Percentiles rank a stretch among this genome's conserved stretches.
Evolutionary conservation across 2,113 vertebrate genomes (phyloP).

Genomic region (Hystrix cristata): DNA sequence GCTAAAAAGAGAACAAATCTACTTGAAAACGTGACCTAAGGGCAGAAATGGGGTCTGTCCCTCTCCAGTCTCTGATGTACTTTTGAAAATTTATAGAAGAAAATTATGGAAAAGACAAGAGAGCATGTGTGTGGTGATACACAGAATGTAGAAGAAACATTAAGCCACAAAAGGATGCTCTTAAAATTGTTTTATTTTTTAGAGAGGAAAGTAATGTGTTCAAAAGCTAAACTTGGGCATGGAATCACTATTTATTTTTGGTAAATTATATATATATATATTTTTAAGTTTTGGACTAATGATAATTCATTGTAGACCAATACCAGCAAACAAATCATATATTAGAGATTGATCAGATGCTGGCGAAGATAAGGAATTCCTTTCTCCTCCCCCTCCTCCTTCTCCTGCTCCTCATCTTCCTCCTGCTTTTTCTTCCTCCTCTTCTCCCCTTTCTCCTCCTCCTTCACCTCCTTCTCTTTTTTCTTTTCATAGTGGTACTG

Average conservation of each 20-base stretch:
- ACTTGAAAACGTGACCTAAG: not conserved
- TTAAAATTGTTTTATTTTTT: not conserved
- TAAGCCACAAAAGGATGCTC: not conserved
- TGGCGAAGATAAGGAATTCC: not conserved
- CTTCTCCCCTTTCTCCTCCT: too few species aligned
- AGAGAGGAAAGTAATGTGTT: not conserved
- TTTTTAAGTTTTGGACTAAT: not conserved
- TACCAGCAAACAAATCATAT: not conserved
- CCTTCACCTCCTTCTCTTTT: too few species aligned
- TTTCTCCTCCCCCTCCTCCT: too few species aligned
- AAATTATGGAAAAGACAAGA: not conserved
- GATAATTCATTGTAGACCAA: not conserved
- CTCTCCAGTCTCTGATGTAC: not conserved
- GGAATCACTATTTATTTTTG: not conserved
- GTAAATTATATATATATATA: not conserved
- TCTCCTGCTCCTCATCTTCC: too few species aligned
- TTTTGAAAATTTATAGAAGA: not conserved
- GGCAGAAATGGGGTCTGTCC: not conserved
- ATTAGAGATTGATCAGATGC: not conserved
- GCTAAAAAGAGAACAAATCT: not conserved
- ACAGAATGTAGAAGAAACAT: too few species aligned
- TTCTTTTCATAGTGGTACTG: too few species aligned
- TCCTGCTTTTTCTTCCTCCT: too few species aligned
- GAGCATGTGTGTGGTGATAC: fast-evolving
- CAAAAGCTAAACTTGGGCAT: not conserved